Base-by-base conservation (phyloP, 53 echinoderm and acorn worm genomes). In the Holothuria scabra region DNA sequence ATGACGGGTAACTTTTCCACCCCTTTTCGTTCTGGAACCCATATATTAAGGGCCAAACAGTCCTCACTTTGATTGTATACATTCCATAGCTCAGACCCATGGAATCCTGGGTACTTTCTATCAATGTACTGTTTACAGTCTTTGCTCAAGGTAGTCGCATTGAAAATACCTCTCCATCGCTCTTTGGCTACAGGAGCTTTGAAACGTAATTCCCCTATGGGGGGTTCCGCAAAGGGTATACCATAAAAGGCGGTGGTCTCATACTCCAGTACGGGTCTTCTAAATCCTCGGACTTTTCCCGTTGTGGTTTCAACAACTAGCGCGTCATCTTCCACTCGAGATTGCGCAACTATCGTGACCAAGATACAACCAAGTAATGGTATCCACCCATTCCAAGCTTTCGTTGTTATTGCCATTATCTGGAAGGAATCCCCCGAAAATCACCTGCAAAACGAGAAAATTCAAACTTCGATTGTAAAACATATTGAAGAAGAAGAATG, bases 51-150 rank as follows among this genome's bases (percentile, higher is more conserved):
- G 34, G 75, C 83, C 16, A 94, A 89, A 46, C 99, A 99, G 60
- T 94, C 94, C 41, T 99, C 99, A 29, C 87, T 87, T 65, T 92
- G 67, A 60, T 92, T 89, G 26, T 94, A 89, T 1, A 90, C 88
- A 67, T 99, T 94, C 99, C 99, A 99, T 87, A 88, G 88, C 63
- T 91, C 91, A 14, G 92, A 41, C 13, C 99, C 94, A 14, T 66
- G 69, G 62, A 92, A 99, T 5, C 88, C 90, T 2, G 93, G 90
- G 56, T 72, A 92, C 10, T 61, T 52, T 3, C 30, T 84, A 84
- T 94, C 93, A 57, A 91, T 80, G 12, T 81, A 85, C 55, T 92
- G 94, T 18, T 76, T 82, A 59, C 99, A 94, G 29, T 88, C 92
- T 16, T 79, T 84, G 4, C 93, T 90, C 57, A 81, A 93, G 35